Conservation (phyloP, 1,140 invertebrate species). For the Formica exsecta region DNA sequence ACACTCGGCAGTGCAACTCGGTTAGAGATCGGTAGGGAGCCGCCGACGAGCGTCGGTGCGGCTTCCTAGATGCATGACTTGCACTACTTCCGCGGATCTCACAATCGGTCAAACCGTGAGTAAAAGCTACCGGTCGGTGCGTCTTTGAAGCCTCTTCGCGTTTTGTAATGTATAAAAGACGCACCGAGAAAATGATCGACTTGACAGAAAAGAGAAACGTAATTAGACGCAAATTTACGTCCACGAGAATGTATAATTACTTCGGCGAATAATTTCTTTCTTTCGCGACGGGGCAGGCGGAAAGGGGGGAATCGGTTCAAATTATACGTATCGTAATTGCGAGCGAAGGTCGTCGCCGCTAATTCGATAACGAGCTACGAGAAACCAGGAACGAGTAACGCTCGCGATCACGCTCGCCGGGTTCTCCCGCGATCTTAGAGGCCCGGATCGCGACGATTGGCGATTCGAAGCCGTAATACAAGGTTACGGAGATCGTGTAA, state of each 20-base stretch:
- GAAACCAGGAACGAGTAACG: conserved; percentile 10
- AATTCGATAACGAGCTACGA: conserved; percentile 57
- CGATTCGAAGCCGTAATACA: conserved; percentile 60
- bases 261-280: not conserved
- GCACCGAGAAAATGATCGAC: not conserved
- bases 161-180: not conserved
- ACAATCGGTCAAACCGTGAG: conserved; percentile 63
- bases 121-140: conserved; percentile 53
- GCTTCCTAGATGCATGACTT: conserved; percentile 77
- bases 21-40: conserved; percentile 68
- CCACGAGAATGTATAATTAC: conserved; percentile 1
- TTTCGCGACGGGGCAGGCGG: not conserved
- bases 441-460: conserved; percentile 45
- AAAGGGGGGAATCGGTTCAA: not conserved
- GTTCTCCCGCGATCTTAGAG: conserved; percentile 8
- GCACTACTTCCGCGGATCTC: conserved; percentile 76
- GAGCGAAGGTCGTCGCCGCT: conserved; percentile 24
- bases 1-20: conserved; percentile 53
- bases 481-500: conserved; percentile 54
- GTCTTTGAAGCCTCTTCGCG: conserved; percentile 19
- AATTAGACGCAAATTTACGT: not conserved
- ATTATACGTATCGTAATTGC: conserved; percentile 34
- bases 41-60: conserved; percentile 61
- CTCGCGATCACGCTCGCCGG: conserved; percentile 43
- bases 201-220: not conserved